phyloP scores from a whole-genome alignment of 2,113 vertebrate species.

The Butorides virescens region DNA sequence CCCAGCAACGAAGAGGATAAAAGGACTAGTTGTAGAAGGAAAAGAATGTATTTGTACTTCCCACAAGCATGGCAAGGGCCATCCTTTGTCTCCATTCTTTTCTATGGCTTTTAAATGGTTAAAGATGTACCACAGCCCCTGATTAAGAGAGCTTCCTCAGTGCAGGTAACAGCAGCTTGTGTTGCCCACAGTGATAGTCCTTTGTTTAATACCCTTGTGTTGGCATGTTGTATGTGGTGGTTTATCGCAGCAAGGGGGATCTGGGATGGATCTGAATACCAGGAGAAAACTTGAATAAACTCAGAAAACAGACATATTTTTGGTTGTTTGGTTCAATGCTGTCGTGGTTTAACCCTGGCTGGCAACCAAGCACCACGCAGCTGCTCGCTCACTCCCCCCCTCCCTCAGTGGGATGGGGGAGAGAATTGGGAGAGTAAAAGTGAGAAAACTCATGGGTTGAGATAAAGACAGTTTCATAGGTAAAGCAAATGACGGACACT shows the following conservation, averaged over 20 bases:
- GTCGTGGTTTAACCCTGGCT: no score
- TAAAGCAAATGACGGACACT: no score
- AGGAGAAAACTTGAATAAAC: not conserved
- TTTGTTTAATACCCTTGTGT: not conserved
- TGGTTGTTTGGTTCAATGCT: not conserved
- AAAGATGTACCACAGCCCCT: not conserved
- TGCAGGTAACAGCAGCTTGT: not conserved
- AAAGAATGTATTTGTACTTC: not conserved
- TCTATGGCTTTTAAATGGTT: not conserved
- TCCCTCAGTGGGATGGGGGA: no score
- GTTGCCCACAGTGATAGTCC: not conserved
- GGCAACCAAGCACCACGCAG: no score
- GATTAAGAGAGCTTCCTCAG: not conserved
- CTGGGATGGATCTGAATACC: not conserved
- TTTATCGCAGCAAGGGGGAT: not conserved
- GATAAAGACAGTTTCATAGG: no score
- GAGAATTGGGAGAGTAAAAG: no score
- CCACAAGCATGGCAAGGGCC: accelerated
- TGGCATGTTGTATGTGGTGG: accelerated
- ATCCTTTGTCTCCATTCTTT: not conserved
- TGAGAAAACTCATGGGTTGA: no score
- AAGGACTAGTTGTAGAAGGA: not conserved
- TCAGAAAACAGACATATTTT: not conserved
- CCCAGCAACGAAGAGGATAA: not conserved
- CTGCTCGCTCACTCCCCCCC: no score